Percentiles rank a stretch among this genome's conserved stretches.
Conservation (phyloP, 2,797 vertebrate genomes). For the Corythornis leucogaster region DNA sequence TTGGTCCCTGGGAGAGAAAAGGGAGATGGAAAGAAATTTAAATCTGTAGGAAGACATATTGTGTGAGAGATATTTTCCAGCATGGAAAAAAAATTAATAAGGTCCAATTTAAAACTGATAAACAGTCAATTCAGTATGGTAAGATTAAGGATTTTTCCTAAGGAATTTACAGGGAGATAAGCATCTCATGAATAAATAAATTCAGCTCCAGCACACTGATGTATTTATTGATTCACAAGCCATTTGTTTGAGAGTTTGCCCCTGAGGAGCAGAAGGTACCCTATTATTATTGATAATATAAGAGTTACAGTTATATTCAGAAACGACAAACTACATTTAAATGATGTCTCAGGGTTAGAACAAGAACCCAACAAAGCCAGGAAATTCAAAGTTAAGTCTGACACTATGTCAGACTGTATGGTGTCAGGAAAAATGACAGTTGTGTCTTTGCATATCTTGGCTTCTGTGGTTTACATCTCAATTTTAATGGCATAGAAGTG, state of each 20-base stretch:
- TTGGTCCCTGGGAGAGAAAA: constrained; percentile 39
- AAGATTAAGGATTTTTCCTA: constrained; percentile 76
- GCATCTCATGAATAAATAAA: constrained; percentile 83
- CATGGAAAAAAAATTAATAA: constrained; percentile 75
- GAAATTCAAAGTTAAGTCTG: constrained; percentile 68
- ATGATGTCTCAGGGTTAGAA: constrained; percentile 69
- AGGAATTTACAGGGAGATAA: constrained; percentile 77
- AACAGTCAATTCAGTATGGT: constrained; percentile 75
- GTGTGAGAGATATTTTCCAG: constrained; percentile 17
- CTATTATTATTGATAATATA: constrained; percentile 79
- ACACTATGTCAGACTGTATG: constrained; percentile 52
- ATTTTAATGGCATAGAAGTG: constrained; percentile 47
- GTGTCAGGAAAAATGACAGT: constrained; percentile 70
- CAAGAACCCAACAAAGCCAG: constrained; percentile 57
- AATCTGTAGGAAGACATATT: constrained; percentile 3
- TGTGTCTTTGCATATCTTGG: constrained; percentile 50
- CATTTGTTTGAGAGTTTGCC: constrained; percentile 78
- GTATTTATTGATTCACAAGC: constrained; percentile 80
- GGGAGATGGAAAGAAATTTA: constrained; percentile 33
- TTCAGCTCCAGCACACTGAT: constrained; percentile 62
- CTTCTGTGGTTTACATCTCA: constrained; percentile 61
- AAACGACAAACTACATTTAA: constrained; percentile 70
- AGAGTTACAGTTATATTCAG: constrained; percentile 73
- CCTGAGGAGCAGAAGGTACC: constrained; percentile 70
- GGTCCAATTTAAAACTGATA: constrained; percentile 80